phyloP scores from a whole-genome alignment of 2,797 vertebrate species.

The Sebastiscus tertius region DNA sequence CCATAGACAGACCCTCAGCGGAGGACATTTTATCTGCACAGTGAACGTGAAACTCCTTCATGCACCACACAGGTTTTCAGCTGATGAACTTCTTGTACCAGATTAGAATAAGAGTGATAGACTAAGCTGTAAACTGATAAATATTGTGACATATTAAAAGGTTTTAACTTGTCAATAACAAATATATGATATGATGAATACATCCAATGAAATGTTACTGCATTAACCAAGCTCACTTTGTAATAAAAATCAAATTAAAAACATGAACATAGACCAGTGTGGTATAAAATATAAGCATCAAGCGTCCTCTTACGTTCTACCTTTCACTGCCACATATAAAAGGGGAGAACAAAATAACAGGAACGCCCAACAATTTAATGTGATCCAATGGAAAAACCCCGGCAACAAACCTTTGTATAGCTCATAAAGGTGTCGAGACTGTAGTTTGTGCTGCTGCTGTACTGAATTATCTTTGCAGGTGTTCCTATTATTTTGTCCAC shows the following conservation, averaged over 20 bases:
- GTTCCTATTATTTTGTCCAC: not conserved
- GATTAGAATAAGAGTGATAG: not conserved
- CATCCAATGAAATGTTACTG: not conserved
- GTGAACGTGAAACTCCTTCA: conserved; percentile 19
- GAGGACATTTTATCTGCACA: conserved; percentile 43
- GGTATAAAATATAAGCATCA: not conserved
- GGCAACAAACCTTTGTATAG: not conserved
- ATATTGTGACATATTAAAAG: not conserved
- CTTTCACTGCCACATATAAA: not conserved
- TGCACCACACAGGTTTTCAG: not conserved
- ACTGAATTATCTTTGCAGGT: not conserved
- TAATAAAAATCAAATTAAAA: not conserved
- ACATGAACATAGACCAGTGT: not conserved
- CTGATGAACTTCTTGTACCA: not conserved
- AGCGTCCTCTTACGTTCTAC: not conserved
- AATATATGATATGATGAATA: not conserved
- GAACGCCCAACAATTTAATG: not conserved
- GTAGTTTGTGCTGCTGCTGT: not conserved
- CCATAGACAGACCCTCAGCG: conserved; percentile 59
- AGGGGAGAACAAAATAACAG: not conserved
- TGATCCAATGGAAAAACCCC: no score
- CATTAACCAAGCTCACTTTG: not conserved
- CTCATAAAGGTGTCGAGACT: not conserved
- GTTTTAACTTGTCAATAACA: not conserved
- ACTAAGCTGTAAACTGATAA: not conserved